Conservation (phyloP, 2,797 vertebrate genomes). For the Acipenser transmontanus region DNA sequence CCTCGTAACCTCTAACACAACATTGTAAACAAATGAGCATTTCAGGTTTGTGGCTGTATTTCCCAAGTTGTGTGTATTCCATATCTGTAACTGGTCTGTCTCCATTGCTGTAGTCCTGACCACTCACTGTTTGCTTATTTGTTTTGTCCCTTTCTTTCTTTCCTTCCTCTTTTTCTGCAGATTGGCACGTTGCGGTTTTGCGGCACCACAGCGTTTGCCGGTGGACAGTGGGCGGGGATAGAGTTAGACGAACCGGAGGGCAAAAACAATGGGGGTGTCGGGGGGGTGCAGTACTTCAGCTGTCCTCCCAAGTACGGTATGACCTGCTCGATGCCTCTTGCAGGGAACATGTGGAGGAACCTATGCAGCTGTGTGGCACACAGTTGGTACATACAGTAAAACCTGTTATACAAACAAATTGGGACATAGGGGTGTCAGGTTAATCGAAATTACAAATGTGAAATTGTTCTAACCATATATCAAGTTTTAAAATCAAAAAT, state of each 20-base stretch:
- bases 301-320: conserved; percentile 77
- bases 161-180: conserved; percentile 40
- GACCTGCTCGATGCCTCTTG: neutral
- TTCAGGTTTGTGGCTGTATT: too few relatives aligned
- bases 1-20: too few relatives aligned
- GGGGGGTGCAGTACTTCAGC: conserved; percentile 87
- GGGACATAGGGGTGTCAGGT: too few relatives aligned
- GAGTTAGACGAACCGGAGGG: conserved; percentile 89
- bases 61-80: too few relatives aligned
- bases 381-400: too few relatives aligned
- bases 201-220: conserved; percentile 87
- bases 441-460: too few relatives aligned
- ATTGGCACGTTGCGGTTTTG: conserved; percentile 85
- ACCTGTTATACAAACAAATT: too few relatives aligned
- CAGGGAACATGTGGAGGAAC: neutral
- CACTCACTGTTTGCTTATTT: neutral
- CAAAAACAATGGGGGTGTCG: conserved; percentile 89
- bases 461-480: too few relatives aligned
- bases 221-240: conserved; percentile 90
- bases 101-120: neutral
- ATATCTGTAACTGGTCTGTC: neutral
- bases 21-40: too few relatives aligned
- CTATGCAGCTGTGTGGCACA: too few relatives aligned
- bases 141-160: neutral
- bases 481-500: too few relatives aligned